These are phyloP conservation scores for Monochamus alternatus DNA, from an alignment of 2,888 invertebrate species.

Conservation along the genomic window DNA sequence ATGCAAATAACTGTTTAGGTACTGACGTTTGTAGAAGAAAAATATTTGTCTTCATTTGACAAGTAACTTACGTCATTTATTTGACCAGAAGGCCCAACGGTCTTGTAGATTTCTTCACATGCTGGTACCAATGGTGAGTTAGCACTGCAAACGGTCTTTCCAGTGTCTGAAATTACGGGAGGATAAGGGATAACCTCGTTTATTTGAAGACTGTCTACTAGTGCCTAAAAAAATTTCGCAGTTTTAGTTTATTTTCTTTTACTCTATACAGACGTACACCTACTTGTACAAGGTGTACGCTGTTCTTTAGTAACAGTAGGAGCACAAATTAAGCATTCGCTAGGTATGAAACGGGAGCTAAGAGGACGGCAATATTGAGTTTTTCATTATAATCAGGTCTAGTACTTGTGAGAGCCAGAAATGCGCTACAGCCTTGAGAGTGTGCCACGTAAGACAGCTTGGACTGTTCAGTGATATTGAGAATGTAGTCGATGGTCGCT, in stretches of 20 bases:
- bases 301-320: not conserved
- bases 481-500: not conserved
- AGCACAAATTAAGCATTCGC: not conserved
- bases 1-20: no score
- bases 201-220: not conserved
- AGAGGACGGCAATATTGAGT: not conserved
- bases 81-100: not conserved
- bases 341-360: not conserved
- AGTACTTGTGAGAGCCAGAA: not conserved
- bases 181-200: not conserved
- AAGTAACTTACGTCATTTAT: constrained; percentile 5
- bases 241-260: not conserved
- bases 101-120: not conserved
- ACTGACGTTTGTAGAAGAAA: no score
- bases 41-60: no score
- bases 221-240: not conserved
- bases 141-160: not conserved
- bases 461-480: not conserved
- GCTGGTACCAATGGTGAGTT: not conserved
- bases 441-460: not conserved
- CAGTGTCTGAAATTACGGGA: not conserved
- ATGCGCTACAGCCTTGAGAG: not conserved
- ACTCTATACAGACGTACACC: not conserved
- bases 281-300: not conserved
- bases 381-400: not conserved